Evolutionary conservation across 2,797 vertebrate genomes (phyloP).

Genomic region (Gymnoscopelus microlampas): DNA sequence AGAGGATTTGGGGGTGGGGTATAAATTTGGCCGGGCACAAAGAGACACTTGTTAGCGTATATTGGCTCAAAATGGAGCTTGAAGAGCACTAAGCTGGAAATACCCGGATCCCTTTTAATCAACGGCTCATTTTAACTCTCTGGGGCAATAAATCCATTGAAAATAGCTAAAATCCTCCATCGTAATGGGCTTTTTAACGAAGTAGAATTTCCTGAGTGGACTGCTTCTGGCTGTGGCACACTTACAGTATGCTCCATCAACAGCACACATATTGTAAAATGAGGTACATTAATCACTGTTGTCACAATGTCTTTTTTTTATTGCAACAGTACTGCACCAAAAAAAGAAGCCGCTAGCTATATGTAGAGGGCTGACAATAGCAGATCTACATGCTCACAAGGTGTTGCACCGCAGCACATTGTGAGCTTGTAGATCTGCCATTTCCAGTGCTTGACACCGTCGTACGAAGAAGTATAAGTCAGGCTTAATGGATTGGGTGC

Average conservation of each 20-base stretch:
- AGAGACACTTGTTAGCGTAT: conserved; percentile 50
- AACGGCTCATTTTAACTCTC: conserved; percentile 34
- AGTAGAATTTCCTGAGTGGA: neutral
- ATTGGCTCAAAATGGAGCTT: conserved; percentile 28
- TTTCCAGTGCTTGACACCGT: too few species aligned
- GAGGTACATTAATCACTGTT: conserved; percentile 54
- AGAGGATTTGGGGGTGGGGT: neutral
- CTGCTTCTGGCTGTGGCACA: conserved; percentile 16
- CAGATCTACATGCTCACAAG: too few species aligned
- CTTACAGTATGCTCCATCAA: conserved; percentile 4
- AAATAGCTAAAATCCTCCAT: conserved; percentile 24
- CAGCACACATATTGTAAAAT: conserved; percentile 37
- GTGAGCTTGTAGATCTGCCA: too few species aligned
- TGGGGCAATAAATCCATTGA: conserved; percentile 26
- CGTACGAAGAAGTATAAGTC: too few species aligned
- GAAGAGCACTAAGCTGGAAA: conserved; percentile 31
- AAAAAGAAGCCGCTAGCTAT: conserved; percentile 29
- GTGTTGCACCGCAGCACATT: too few species aligned
- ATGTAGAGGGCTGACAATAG: conserved; percentile 3
- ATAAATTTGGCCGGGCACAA: conserved; percentile 44
- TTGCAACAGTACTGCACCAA: conserved; percentile 11
- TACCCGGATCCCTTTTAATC: conserved; percentile 37
- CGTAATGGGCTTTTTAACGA: conserved; percentile 3
- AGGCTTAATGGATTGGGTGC: conserved; percentile 3
- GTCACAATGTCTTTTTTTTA: conserved; percentile 39